Percentiles rank a stretch among this genome's conserved stretches.
phyloP scores from a whole-genome alignment of 2,888 invertebrate genomes.

The Horisme vitalbata region DNA sequence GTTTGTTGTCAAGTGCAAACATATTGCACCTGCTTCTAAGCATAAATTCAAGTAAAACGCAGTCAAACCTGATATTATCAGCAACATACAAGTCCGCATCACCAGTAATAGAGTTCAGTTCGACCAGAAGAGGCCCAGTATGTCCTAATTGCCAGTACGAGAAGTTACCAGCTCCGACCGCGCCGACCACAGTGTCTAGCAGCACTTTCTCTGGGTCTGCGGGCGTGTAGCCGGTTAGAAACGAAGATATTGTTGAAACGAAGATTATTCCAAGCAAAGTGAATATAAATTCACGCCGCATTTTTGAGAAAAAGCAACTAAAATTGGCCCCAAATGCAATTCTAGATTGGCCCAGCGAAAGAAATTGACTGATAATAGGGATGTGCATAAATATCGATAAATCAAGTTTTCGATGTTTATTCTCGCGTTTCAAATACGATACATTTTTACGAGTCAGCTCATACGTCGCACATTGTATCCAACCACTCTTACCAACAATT shows the following conservation, averaged over 20 bases:
- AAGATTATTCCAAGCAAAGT: constrained; percentile 64
- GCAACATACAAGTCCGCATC: constrained; percentile 74
- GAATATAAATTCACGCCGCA: constrained; percentile 68
- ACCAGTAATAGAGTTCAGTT: constrained; percentile 62
- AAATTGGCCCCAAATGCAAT: too few relatives aligned
- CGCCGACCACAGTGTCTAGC: constrained; percentile 63
- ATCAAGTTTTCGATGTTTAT: too few relatives aligned
- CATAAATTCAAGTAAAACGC: not conserved
- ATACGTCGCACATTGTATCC: too few relatives aligned
- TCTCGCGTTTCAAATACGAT: too few relatives aligned
- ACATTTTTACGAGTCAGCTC: too few relatives aligned
- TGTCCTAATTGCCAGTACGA: constrained; percentile 75
- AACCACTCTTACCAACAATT: too few relatives aligned
- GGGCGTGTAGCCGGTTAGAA: constrained; percentile 56
- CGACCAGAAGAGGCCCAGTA: constrained; percentile 60
- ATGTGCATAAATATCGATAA: too few relatives aligned
- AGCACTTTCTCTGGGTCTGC: constrained; percentile 58
- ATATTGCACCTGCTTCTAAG: too few relatives aligned
- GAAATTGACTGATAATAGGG: too few relatives aligned
- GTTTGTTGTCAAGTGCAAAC: too few relatives aligned
- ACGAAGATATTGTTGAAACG: constrained; percentile 62
- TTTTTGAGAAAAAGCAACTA: constrained; percentile 35
- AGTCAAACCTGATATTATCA: constrained; percentile 60
- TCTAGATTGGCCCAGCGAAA: too few relatives aligned
- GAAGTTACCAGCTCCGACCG: constrained; percentile 70